Conservation (phyloP, 2,113 vertebrate genomes). For the Chascanopsetta lugubris region DNA sequence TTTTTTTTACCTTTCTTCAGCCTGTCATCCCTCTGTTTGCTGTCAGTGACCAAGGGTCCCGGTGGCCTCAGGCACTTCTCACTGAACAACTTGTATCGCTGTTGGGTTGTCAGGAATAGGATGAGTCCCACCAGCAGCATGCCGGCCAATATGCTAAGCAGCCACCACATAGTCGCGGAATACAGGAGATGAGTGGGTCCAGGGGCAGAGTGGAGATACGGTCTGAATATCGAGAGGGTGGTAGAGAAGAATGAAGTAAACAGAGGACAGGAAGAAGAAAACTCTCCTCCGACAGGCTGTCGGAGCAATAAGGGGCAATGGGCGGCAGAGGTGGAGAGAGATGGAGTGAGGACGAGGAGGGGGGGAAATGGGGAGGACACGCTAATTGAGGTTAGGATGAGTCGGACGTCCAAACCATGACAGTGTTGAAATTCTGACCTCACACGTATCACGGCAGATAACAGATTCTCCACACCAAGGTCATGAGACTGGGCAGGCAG, state of each 20-base stretch:
- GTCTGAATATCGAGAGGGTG: no score
- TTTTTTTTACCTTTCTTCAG: slow-evolving; percentile 77
- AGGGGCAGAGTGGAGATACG: background rate
- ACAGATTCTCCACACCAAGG: slow-evolving; percentile 36
- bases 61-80: slow-evolving; percentile 67
- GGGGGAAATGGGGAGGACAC: background rate
- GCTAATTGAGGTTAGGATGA: background rate
- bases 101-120: slow-evolving; percentile 31
- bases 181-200: background rate
- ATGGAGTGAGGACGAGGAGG: slow-evolving; percentile 3
- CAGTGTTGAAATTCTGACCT: slow-evolving; percentile 7
- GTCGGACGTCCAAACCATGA: slow-evolving; percentile 22
- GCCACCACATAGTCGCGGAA: slow-evolving; percentile 69
- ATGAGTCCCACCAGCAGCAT: background rate
- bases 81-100: slow-evolving; percentile 69
- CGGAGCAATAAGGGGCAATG: background rate
- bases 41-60: slow-evolving; percentile 66
- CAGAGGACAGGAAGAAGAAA: background rate
- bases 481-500: slow-evolving; percentile 40
- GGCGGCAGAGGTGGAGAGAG: background rate
- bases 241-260: background rate
- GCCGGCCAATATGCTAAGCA: slow-evolving; percentile 29
- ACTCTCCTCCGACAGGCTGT: background rate
- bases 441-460: background rate
- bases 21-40: slow-evolving; percentile 72